phyloP scores from a whole-genome alignment of 2,888 invertebrate genomes.

The Cetonia aurata region DNA sequence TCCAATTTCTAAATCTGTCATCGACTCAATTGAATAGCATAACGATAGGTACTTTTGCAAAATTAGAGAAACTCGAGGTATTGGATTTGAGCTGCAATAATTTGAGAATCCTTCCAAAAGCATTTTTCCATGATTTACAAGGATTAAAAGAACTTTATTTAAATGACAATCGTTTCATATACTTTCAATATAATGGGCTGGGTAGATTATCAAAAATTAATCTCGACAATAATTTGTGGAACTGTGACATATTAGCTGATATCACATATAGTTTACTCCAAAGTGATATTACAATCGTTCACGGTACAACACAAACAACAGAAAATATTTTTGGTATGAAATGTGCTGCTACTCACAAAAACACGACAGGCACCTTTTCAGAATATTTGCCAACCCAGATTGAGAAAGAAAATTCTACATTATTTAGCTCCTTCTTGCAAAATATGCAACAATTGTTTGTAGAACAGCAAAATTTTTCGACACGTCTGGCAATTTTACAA shows the following conservation, averaged over 20 bases:
- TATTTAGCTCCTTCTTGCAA: not conserved
- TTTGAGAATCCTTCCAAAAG: not conserved
- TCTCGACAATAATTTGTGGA: constrained; percentile 13
- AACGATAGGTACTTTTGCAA: not conserved
- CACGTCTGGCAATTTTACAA: not conserved
- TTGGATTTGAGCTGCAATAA: constrained; percentile 13
- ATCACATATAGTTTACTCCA: not conserved
- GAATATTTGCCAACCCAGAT: not conserved
- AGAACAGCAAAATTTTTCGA: not conserved
- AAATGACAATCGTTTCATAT: not conserved
- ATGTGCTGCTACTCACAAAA: not conserved
- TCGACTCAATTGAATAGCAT: not conserved
- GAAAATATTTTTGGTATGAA: constrained; percentile 12
- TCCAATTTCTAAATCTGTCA: constrained; percentile 4
- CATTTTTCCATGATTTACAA: not conserved
- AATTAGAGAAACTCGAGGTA: not conserved
- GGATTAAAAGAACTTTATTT: not conserved
- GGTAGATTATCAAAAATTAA: not conserved
- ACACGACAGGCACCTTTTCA: not conserved
- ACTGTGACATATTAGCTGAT: constrained; percentile 3
- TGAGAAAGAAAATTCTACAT: not conserved
- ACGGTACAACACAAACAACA: not conserved
- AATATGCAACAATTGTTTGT: not conserved
- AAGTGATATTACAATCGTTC: not conserved
- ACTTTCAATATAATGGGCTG: not conserved